Percentiles rank a stretch among this genome's conserved stretches.
Evolutionary conservation across 1,140 invertebrate genomes (phyloP).

Genomic region (Paracyclopina nana): DNA sequence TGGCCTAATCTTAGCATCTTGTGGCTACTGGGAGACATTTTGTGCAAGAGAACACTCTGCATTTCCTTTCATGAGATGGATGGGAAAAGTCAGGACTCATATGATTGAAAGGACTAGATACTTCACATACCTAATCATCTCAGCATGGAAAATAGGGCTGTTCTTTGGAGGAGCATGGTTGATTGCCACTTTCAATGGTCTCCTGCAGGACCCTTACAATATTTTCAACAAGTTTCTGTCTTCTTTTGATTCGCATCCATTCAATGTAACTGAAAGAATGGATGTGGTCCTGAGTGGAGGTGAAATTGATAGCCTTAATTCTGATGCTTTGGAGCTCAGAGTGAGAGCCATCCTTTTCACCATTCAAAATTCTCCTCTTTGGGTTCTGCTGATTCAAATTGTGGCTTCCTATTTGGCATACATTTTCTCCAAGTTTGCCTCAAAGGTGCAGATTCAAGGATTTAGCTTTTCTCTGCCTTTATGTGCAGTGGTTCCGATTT

Average conservation of each 20-base stretch:
- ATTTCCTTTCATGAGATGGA: not conserved
- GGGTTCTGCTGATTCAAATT: constrained; percentile 6
- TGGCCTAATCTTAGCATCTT: constrained; percentile 29
- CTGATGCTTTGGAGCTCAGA: not conserved
- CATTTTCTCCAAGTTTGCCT: constrained; percentile 21
- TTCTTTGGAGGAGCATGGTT: constrained; percentile 26
- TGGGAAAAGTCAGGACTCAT: not conserved
- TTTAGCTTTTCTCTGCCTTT: constrained; percentile 26
- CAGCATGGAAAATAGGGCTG: constrained; percentile 24
- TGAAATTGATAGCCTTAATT: too few relatives aligned
- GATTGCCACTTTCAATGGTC: constrained; percentile 20
- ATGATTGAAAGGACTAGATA: constrained; percentile 8
- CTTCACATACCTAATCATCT: constrained; percentile 22
- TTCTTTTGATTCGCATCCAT: constrained; percentile 1
- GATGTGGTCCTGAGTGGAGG: not conserved
- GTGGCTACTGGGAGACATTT: constrained; percentile 35
- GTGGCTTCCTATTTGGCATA: not conserved
- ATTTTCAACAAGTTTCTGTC: constrained; percentile 7
- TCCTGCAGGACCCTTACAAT: constrained; percentile 1
- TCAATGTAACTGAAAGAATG: constrained; percentile 3
- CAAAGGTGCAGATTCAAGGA: constrained; percentile 20
- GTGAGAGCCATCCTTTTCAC: not conserved
- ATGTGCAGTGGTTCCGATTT: constrained; percentile 23
- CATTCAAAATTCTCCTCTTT: not conserved
- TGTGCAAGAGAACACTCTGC: constrained; percentile 22